Percentiles rank a stretch among this genome's conserved stretches.
Conservation (phyloP, 2,888 invertebrate genomes). For the Agonopterix arenella region DNA sequence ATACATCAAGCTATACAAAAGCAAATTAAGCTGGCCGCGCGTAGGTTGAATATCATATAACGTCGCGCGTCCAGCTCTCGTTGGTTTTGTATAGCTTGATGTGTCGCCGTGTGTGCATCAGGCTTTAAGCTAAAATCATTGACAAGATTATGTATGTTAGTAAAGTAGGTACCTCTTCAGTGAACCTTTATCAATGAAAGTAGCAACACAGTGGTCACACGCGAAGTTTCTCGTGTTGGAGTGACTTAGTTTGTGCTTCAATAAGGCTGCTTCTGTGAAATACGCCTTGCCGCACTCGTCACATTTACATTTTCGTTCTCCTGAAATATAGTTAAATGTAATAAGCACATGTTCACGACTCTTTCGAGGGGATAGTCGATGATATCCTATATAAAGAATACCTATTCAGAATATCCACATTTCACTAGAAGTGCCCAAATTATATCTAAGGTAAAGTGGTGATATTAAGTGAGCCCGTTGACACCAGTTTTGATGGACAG, state of each 20-base stretch:
- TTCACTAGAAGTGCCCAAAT: no score
- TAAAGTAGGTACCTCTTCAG: slow-evolving; percentile 30
- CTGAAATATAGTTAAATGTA: slow-evolving; percentile 20
- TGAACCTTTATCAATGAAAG: slow-evolving; percentile 18
- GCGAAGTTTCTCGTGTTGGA: slow-evolving; percentile 19
- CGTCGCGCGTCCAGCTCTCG: neutral
- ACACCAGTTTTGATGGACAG: no score
- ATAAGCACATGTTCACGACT: no score
- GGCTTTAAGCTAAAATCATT: neutral
- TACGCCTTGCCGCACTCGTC: slow-evolving; percentile 35
- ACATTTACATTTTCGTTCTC: slow-evolving; percentile 38
- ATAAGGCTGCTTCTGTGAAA: slow-evolving; percentile 16
- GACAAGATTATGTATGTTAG: neutral
- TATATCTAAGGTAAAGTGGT: no score
- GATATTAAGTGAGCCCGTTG: no score
- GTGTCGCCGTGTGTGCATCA: neutral
- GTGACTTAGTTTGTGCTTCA: slow-evolving; percentile 23
- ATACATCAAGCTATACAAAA: neutral
- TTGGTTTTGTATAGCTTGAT: neutral
- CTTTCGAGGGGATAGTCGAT: neutral
- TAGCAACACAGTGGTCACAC: slow-evolving; percentile 42
- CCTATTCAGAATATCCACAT: no score
- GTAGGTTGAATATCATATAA: neutral
- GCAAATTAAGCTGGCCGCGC: no score
- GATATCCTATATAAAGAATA: no score